A percentile compares a stretch with the other conserved stretches of the same genome.
Evolutionary conservation across 2,113 vertebrate genomes (phyloP).

Genomic region (Corvus hawaiiensis): DNA sequence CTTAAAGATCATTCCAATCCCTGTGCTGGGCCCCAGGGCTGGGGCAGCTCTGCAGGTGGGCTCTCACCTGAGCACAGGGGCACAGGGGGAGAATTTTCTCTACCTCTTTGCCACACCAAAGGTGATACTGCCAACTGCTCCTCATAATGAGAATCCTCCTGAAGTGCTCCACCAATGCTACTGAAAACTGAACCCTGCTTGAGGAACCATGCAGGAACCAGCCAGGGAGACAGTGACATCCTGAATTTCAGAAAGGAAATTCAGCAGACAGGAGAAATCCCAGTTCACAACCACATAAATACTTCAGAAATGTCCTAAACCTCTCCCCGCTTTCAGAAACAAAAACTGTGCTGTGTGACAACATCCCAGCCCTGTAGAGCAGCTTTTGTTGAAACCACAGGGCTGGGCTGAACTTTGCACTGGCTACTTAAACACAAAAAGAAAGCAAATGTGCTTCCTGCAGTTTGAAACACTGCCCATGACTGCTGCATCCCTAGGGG

Average conservation of each 20-base stretch:
- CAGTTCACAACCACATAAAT: background rate
- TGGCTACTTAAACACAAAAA: constrained; percentile 23
- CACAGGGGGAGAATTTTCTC: background rate
- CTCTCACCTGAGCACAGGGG: background rate
- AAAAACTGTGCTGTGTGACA: background rate
- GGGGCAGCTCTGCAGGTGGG: background rate
- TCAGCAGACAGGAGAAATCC: constrained; percentile 45
- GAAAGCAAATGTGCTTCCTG: constrained; percentile 56
- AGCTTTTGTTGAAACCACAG: constrained; percentile 31
- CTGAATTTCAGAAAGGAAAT: constrained; percentile 5
- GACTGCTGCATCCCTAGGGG: constrained; percentile 2
- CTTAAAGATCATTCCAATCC: background rate
- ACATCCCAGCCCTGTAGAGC: background rate
- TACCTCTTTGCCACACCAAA: background rate
- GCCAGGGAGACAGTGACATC: background rate
- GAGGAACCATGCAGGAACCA: background rate
- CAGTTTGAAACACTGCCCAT: constrained; percentile 19
- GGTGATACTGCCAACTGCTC: background rate
- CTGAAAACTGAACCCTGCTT: background rate
- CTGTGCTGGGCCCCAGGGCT: background rate
- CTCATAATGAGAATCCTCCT: background rate
- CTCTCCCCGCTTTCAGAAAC: background rate
- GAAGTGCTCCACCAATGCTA: background rate
- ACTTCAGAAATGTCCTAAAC: background rate
- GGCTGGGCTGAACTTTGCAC: constrained; percentile 42